A percentile compares a stretch with the other conserved stretches of the same genome.
Evolutionary conservation across 2,113 vertebrate genomes (phyloP).

Genomic region (Petroica traversi): DNA sequence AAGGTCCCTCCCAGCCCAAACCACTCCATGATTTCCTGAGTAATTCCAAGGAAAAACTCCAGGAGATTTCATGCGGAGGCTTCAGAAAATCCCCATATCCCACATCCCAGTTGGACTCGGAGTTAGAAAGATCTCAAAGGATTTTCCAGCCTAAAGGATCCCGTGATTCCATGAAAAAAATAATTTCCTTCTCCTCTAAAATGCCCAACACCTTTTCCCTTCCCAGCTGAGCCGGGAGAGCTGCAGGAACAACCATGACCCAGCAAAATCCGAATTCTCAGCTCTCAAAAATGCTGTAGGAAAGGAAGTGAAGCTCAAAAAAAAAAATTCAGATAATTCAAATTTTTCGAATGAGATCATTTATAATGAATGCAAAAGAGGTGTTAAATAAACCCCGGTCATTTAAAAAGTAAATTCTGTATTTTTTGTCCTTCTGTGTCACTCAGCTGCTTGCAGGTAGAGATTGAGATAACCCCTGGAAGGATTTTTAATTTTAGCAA

Average conservation of each 20-base stretch:
- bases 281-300: background rate
- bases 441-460: background rate
- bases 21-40: background rate
- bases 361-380: background rate
- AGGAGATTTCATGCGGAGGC: background rate
- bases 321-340: background rate
- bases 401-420: background rate
- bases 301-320: background rate
- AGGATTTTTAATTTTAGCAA: background rate
- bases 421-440: background rate
- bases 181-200: background rate
- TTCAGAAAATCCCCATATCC: background rate
- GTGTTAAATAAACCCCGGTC: background rate
- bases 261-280: background rate
- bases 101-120: rapidly evolving
- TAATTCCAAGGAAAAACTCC: background rate
- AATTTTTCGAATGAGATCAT: background rate
- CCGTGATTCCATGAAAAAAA: background rate
- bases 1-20: background rate
- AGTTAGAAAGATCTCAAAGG: rapidly evolving
- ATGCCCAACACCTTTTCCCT: background rate
- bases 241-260: background rate
- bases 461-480: background rate
- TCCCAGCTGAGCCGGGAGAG: background rate
- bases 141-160: background rate